These are phyloP conservation scores for Plecturocebus donacophilus DNA, from an alignment of 2,113 vertebrate species.

Conservation along the genomic window DNA sequence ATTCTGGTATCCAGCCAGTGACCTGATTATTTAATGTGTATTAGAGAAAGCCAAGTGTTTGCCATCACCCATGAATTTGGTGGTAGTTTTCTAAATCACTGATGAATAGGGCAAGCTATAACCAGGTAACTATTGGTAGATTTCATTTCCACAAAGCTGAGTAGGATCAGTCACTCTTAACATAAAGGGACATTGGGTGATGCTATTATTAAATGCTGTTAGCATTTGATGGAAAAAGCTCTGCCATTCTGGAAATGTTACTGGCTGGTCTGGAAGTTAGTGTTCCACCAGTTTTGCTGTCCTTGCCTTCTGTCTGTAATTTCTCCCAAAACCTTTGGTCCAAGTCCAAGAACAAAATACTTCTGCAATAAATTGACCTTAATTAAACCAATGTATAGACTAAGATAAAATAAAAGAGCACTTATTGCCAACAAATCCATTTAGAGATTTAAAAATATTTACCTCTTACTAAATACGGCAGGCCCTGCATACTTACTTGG, in stretches of 20 bases:
- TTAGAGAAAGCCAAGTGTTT: not conserved
- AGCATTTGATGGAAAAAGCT: not conserved
- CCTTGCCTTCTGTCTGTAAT: constrained; percentile 17
- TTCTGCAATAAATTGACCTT: constrained; percentile 60
- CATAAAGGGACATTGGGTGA: not conserved
- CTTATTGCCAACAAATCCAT: constrained; percentile 69
- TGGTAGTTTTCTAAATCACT: not conserved
- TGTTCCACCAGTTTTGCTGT: not conserved
- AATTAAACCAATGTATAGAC: constrained; percentile 46
- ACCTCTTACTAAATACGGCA: not conserved
- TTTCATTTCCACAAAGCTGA: not conserved
- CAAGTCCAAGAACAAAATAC: not conserved
- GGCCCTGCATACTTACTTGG: not conserved
- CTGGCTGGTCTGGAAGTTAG: not conserved
- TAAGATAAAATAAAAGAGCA: constrained; percentile 43
- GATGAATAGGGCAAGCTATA: not conserved
- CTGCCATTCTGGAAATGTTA: not conserved
- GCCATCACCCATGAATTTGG: not conserved
- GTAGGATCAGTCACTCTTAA: not conserved
- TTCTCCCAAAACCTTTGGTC: not conserved
- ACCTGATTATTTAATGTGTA: not conserved
- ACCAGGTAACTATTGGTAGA: not conserved
- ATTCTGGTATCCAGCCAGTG: not conserved
- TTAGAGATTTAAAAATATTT: constrained; percentile 65
- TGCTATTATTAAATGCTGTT: not conserved